These are phyloP conservation scores for Hermaeophaga mercurialis DNA, from an alignment of 2,888 invertebrate species.

Conservation along the genomic window DNA sequence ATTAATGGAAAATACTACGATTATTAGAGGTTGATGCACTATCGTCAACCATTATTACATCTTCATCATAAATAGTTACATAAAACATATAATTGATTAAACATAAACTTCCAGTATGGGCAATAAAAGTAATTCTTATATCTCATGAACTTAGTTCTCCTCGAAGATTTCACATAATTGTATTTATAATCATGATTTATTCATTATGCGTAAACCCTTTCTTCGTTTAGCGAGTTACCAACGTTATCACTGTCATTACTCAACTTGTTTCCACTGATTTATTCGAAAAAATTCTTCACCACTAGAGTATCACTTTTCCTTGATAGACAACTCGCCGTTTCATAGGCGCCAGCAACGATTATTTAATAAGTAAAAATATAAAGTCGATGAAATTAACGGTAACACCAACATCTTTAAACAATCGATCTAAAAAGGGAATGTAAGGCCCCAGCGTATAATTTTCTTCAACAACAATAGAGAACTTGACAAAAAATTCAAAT, in stretches of 20 bases:
- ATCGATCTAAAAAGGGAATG: no score
- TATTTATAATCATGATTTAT: conserved; percentile 8
- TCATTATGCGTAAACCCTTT: conserved; percentile 6
- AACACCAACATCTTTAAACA: no score
- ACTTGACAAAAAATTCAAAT: no score
- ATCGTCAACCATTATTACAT: not conserved
- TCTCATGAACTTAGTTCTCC: conserved; percentile 1
- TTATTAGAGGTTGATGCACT: conserved; percentile 4
- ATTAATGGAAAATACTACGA: not conserved
- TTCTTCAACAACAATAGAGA: no score
- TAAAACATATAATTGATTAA: conserved; percentile 8
- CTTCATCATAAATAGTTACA: conserved; percentile 10
- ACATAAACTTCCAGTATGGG: not conserved
- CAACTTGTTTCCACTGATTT: conserved; percentile 4
- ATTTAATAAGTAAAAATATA: no score
- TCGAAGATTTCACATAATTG: conserved; percentile 6
- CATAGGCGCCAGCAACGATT: no score
- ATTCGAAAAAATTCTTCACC: conserved; percentile 1
- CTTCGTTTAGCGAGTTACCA: conserved; percentile 4
- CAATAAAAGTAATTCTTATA: conserved; percentile 2
- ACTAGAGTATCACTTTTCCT: not conserved
- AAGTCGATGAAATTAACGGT: no score
- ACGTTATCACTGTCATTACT: conserved; percentile 8
- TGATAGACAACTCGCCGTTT: not conserved
- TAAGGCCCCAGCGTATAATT: no score